A percentile compares a stretch with the other conserved stretches of the same genome.
Conservation (phyloP, 2,113 vertebrate species). For the Rhea americana region DNA sequence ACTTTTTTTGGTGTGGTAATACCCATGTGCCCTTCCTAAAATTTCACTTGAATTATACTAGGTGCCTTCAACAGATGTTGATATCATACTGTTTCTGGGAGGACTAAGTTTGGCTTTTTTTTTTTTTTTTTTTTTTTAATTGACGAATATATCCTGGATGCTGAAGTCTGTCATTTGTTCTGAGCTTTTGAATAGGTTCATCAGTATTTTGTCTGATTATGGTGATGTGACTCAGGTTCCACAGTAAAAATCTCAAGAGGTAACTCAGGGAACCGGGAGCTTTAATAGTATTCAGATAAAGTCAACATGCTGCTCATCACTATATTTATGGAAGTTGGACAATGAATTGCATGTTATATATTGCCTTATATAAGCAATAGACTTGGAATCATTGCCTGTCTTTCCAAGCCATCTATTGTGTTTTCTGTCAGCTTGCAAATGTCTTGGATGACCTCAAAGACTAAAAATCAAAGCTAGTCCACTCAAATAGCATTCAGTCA, state of each 20-base stretch:
- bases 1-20: not conserved
- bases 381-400: conserved; percentile 15
- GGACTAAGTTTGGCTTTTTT: not conserved
- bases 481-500: conserved; percentile 48
- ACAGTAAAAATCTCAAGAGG: not conserved
- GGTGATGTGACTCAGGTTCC: conserved; percentile 28
- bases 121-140: not conserved
- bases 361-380: conserved; percentile 31
- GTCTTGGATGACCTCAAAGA: conserved; percentile 49
- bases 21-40: not conserved
- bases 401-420: conserved; percentile 53
- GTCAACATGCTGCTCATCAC: conserved; percentile 28
- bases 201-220: conserved; percentile 38
- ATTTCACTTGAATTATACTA: not conserved
- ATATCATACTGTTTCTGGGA: not conserved
- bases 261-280: not conserved
- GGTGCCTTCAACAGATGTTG: not conserved
- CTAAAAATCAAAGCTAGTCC: conserved; percentile 56
- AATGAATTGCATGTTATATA: conserved; percentile 12
- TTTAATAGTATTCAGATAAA: conserved; percentile 39
- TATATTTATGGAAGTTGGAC: conserved; percentile 29
- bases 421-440: conserved; percentile 47
- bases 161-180: not conserved
- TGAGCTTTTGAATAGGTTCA: conserved; percentile 42
- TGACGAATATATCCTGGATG: not conserved